Evolutionary conservation across 2,888 invertebrate species (phyloP).

Genomic region (Cephonodes hylas): DNA sequence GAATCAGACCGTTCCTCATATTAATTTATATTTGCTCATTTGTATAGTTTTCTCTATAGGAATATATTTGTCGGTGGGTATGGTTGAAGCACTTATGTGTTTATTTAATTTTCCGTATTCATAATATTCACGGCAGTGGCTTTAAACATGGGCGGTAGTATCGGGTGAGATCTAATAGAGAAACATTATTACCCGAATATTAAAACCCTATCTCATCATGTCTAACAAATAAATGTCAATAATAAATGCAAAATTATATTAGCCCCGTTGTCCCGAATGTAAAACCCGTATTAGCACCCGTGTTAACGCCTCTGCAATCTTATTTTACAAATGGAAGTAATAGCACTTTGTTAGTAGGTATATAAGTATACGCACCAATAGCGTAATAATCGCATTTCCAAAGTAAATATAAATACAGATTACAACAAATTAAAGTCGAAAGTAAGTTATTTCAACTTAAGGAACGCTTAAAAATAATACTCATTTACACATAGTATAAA

Average conservation of each 20-base stretch:
- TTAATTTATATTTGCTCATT: neutral
- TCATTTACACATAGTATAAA: slow-evolving; percentile 32
- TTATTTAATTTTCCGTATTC: neutral
- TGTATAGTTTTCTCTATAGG: neutral
- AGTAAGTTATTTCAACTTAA: slow-evolving; percentile 45
- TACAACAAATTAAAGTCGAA: slow-evolving; percentile 32
- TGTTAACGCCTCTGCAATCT: neutral
- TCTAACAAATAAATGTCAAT: neutral
- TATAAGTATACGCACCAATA: neutral
- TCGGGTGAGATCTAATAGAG: neutral
- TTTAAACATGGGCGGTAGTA: neutral
- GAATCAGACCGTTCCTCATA: neutral
- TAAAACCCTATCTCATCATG: neutral
- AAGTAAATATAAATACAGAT: slow-evolving; percentile 2
- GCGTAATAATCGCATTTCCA: neutral
- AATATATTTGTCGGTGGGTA: slow-evolving; percentile 9
- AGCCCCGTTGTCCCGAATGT: neutral
- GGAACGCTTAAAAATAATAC: slow-evolving; percentile 27
- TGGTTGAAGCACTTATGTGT: slow-evolving; percentile 1
- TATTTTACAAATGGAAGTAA: neutral
- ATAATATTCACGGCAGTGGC: neutral
- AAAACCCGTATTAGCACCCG: too few species aligned
- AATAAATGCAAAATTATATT: neutral
- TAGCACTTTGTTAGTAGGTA: slow-evolving; percentile 4
- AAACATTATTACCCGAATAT: too few species aligned